A percentile compares a stretch with the other conserved stretches of the same genome.
These are phyloP conservation scores for Prionchulus punctatus DNA, from an alignment of 2,888 invertebrate genomes.

Conservation along the genomic window DNA sequence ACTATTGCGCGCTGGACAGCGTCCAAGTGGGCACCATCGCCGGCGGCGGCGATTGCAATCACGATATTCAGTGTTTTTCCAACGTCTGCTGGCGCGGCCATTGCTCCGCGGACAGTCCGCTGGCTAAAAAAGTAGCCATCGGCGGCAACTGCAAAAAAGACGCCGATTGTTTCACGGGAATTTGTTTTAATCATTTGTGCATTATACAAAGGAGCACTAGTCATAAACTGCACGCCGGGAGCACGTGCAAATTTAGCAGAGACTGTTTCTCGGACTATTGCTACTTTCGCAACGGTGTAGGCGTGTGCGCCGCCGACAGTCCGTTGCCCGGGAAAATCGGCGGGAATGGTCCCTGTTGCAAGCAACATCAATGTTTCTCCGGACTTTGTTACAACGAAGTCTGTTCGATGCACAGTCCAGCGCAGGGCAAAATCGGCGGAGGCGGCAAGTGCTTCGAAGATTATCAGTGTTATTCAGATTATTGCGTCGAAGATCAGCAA, in stretches of 20 bases:
- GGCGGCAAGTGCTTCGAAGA: neutral
- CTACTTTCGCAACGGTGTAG: neutral
- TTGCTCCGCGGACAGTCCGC: neutral
- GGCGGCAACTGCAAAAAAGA: neutral
- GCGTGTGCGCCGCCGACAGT: neutral
- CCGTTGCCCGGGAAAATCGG: neutral
- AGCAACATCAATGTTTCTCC: neutral
- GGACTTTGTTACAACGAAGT: neutral
- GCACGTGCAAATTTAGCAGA: neutral
- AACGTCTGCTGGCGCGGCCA: neutral
- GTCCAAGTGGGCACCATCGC: neutral
- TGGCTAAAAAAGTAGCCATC: neutral
- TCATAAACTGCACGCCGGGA: neutral
- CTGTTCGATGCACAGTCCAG: neutral
- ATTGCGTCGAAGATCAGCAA: neutral
- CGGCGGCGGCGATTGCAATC: neutral
- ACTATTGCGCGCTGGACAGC: neutral
- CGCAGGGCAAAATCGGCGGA: neutral
- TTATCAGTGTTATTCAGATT: neutral
- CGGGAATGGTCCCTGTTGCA: neutral
- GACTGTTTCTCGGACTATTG: neutral
- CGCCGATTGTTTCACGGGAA: neutral
- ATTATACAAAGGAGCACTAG: neutral
- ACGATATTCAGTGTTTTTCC: neutral
- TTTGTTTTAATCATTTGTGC: neutral